Percentiles rank a stretch among this genome's conserved stretches.
phyloP scores from a whole-genome alignment of 2,113 vertebrate genomes.

The Epinephelus lanceolatus region DNA sequence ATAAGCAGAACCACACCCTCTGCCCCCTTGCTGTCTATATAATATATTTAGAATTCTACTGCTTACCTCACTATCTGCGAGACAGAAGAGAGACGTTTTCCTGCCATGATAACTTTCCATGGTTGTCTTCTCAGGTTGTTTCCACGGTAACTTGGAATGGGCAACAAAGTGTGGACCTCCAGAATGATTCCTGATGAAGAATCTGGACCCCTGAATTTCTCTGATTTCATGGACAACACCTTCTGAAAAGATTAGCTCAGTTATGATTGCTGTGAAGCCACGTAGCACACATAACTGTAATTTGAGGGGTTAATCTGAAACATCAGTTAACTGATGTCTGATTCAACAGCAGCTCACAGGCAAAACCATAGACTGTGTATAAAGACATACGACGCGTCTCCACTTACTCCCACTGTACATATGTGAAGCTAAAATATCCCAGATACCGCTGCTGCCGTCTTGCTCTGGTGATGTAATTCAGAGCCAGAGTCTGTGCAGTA shows the following conservation, averaged over 20 bases:
- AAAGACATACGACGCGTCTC: too few species aligned
- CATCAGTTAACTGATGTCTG: too few species aligned
- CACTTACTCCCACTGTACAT: too few species aligned
- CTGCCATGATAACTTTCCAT: not conserved
- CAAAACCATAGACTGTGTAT: too few species aligned
- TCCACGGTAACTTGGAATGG: not conserved
- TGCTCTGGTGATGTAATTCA: too few species aligned
- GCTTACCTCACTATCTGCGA: not conserved
- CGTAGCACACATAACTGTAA: not conserved
- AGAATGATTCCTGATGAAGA: slow-evolving; percentile 2
- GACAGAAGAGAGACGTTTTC: not conserved
- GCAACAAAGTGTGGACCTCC: not conserved
- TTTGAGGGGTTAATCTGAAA: not conserved
- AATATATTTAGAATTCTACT: not conserved
- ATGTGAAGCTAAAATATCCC: too few species aligned
- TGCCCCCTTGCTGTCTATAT: not conserved
- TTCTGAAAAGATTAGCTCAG: not conserved
- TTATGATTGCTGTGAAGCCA: not conserved
- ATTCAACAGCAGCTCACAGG: too few species aligned
- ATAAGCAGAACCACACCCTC: not conserved
- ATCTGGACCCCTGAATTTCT: not conserved
- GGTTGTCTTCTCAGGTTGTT: slow-evolving; percentile 1
- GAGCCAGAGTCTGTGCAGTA: too few species aligned
- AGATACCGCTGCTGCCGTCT: too few species aligned
- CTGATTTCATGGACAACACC: not conserved